Conservation (phyloP, 2,113 vertebrate species). For the Hippocampus guttulatus region DNA sequence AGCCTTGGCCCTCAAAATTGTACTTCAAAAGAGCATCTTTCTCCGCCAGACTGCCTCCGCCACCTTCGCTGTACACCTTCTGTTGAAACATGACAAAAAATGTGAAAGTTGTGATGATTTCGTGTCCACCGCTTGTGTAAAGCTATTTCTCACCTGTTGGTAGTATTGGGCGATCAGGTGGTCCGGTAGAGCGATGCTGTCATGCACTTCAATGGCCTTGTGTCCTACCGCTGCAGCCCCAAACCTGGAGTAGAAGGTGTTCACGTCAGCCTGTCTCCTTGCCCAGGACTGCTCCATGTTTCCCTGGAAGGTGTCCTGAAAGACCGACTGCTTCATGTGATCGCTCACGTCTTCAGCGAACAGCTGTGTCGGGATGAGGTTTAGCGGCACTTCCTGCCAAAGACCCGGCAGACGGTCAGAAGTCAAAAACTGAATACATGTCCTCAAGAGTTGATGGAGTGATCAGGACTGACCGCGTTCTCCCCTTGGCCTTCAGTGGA, state of each 20-base stretch:
- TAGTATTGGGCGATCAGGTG: conserved; percentile 3
- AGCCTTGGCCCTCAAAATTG: conserved; percentile 78
- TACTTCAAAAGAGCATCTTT: conserved; percentile 79
- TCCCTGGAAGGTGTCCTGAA: neutral
- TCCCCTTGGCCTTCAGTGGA: conserved; percentile 83
- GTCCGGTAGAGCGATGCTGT: conserved; percentile 1
- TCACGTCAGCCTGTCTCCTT: neutral
- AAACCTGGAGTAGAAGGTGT: neutral
- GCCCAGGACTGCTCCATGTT: neutral
- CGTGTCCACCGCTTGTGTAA: neutral
- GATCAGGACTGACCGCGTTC: conserved; percentile 71
- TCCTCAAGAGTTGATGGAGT: neutral
- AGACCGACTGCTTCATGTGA: neutral
- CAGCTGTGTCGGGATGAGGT: conserved; percentile 2
- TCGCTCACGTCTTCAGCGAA: neutral
- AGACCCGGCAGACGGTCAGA: neutral
- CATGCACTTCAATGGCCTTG: neutral
- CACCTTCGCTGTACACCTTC: conserved; percentile 70
- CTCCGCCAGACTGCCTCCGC: conserved; percentile 45
- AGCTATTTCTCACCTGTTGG: neutral
- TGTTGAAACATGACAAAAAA: conserved; percentile 38
- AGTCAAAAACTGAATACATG: neutral
- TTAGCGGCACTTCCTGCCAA: conserved; percentile 52
- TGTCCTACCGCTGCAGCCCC: neutral
- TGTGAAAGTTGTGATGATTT: too few relatives aligned